A percentile compares a stretch with the other conserved stretches of the same genome.
These are phyloP conservation scores for Oryzaephilus surinamensis DNA, from an alignment of 1,140 invertebrate genomes.

Conservation along the genomic window DNA sequence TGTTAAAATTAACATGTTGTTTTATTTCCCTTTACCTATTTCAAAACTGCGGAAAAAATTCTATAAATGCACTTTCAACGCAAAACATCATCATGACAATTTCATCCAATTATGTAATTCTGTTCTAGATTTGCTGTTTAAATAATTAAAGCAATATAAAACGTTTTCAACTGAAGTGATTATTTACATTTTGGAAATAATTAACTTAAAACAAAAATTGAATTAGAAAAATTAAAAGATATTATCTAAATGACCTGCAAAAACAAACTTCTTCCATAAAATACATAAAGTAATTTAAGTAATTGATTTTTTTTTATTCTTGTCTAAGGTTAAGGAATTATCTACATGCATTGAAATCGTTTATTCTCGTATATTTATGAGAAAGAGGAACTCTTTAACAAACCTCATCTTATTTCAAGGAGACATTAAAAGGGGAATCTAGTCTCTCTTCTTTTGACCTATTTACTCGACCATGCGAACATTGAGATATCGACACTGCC, in stretches of 20 bases:
- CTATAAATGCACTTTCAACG: background rate
- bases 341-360: background rate
- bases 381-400: constrained; percentile 6
- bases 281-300: too few species aligned
- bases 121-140: too few species aligned
- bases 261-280: too few species aligned
- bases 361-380: constrained; percentile 11
- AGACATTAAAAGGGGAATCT: constrained; percentile 15
- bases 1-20: constrained; percentile 31
- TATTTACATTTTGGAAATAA: too few species aligned
- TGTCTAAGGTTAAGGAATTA: too few species aligned
- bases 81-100: background rate
- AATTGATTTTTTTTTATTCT: too few species aligned
- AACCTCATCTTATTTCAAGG: constrained; percentile 12
- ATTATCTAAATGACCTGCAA: too few species aligned
- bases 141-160: too few species aligned
- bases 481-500: constrained; percentile 16
- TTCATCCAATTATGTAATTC: background rate
- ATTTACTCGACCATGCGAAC: constrained; percentile 14
- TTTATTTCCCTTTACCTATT: constrained; percentile 9
- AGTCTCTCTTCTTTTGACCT: constrained; percentile 14
- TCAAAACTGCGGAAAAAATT: background rate
- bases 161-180: background rate
- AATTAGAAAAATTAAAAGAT: too few species aligned
- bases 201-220: too few species aligned